Conservation (phyloP, 1,140 invertebrate species). For the Venustaconcha ellipsiformis region DNA sequence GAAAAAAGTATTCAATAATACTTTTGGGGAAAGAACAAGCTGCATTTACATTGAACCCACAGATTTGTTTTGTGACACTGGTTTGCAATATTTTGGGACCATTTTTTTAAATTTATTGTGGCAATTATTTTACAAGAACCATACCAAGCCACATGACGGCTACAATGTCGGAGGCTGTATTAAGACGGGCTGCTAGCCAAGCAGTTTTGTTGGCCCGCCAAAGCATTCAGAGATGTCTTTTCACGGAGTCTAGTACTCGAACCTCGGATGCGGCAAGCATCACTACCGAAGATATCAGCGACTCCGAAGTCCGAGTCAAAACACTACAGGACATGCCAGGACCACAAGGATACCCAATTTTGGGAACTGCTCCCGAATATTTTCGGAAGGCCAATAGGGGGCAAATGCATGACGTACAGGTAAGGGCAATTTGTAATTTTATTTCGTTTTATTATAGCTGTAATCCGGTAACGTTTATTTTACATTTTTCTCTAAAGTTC, state of each 20-base stretch:
- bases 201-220: conserved; percentile 15
- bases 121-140: neutral
- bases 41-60: no score
- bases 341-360: conserved; percentile 44
- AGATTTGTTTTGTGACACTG: no score
- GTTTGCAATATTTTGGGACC: no score
- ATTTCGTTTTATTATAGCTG: no score
- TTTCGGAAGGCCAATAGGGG: conserved; percentile 49
- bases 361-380: conserved; percentile 48
- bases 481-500: no score
- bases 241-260: conserved; percentile 7
- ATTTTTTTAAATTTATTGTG: no score
- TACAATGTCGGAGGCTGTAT: conserved; percentile 14
- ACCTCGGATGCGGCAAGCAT: conserved; percentile 2
- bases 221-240: conserved; percentile 7
- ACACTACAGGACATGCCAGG: conserved; percentile 47
- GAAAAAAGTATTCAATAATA: no score
- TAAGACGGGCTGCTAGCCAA: conserved; percentile 21
- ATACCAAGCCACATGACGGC: conserved; percentile 15
- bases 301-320: conserved; percentile 8
- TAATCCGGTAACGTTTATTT: no score
- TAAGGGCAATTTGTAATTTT: conserved; percentile 63
- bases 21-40: no score
- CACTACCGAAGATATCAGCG: neutral
- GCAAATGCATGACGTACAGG: conserved; percentile 54